Evolutionary conservation across 2,888 invertebrate genomes (phyloP).

Genomic region (Latrodectus hesperus): DNA sequence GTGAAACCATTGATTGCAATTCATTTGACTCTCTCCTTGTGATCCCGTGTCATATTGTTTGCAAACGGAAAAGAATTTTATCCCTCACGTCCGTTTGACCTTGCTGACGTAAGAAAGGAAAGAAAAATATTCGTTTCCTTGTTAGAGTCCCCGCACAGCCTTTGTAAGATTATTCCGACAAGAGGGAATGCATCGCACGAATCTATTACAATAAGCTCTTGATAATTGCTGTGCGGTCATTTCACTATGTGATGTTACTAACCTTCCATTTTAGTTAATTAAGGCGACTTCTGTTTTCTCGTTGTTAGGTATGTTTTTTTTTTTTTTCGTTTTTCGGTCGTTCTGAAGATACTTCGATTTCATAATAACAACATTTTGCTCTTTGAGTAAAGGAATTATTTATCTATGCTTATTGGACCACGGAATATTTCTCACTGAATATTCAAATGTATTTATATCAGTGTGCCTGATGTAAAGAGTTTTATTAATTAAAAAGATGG

Average conservation of each 20-base stretch:
- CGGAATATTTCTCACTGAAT: too few relatives aligned
- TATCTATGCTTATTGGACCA: too few relatives aligned
- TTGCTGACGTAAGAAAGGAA: conserved; percentile 12
- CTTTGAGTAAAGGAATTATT: too few relatives aligned
- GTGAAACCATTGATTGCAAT: conserved; percentile 1
- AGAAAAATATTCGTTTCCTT: conserved; percentile 36
- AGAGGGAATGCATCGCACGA: background rate
- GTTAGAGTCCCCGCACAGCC: conserved; percentile 1
- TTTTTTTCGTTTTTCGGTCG: too few relatives aligned
- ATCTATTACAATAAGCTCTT: background rate
- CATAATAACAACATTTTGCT: too few relatives aligned
- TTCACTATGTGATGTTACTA: background rate
- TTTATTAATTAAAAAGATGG: too few relatives aligned
- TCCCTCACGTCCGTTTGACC: background rate
- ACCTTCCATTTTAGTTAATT: background rate
- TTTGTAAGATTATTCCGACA: background rate
- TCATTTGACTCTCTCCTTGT: background rate
- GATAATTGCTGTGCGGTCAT: background rate
- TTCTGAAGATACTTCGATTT: too few relatives aligned
- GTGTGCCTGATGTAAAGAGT: too few relatives aligned
- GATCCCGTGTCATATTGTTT: background rate
- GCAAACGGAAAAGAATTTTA: background rate
- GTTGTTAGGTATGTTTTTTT: too few relatives aligned
- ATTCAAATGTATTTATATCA: too few relatives aligned
- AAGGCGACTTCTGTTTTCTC: background rate